Conservation (phyloP, 2,888 invertebrate genomes). For the Stenurella melanura region DNA sequence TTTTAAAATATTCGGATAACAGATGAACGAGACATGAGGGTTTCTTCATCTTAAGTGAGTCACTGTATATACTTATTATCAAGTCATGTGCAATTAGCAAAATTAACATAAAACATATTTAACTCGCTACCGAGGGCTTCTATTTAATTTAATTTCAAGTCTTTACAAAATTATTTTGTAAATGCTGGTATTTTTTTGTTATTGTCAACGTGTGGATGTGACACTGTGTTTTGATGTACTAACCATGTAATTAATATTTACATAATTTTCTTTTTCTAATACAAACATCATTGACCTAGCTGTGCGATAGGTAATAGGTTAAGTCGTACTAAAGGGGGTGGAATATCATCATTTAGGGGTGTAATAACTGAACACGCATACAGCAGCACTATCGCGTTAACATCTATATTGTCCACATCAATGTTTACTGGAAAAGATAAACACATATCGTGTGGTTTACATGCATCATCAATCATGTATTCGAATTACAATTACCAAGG, state of each 20-base stretch:
- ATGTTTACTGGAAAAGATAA: slow-evolving; percentile 59
- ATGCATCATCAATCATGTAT: slow-evolving; percentile 53
- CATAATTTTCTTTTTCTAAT: background rate
- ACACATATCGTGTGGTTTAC: slow-evolving; percentile 50
- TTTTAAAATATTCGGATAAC: no score
- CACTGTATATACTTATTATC: no score
- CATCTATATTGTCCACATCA: slow-evolving; percentile 59
- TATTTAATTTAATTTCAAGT: no score
- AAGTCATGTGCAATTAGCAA: no score
- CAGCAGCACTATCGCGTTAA: slow-evolving; percentile 56
- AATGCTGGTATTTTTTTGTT: no score
- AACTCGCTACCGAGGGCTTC: no score
- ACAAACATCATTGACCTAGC: slow-evolving; percentile 31
- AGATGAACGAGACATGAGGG: no score
- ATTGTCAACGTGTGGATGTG: background rate
- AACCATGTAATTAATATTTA: background rate
- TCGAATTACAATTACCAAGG: slow-evolving; percentile 44
- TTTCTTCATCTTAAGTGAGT: no score
- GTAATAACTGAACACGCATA: slow-evolving; percentile 51
- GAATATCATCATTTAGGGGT: slow-evolving; percentile 36
- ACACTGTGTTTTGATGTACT: background rate
- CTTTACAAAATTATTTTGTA: no score
- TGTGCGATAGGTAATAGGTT: slow-evolving; percentile 23
- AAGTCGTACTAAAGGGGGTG: slow-evolving; percentile 31
- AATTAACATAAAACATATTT: no score